Percentiles rank a stretch among this genome's conserved stretches.
phyloP scores from a whole-genome alignment of 2,888 invertebrate species.

The Himalopsyche japonica region DNA sequence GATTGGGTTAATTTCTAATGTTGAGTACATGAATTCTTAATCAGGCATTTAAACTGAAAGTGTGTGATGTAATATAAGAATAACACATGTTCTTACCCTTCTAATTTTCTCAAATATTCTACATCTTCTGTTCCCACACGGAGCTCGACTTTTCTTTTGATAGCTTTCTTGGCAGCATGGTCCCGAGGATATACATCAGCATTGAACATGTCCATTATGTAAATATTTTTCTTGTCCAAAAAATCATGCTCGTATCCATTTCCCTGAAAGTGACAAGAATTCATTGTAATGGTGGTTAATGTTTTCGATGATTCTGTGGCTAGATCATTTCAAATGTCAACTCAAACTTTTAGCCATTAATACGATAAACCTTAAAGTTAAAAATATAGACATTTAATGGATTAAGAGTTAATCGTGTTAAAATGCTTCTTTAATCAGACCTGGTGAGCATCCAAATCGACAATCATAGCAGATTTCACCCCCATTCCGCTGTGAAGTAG shows the following conservation, averaged over 20 bases:
- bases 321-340: too few relatives aligned
- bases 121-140: slow-evolving; percentile 64
- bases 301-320: background rate
- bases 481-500: slow-evolving; percentile 61
- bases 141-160: slow-evolving; percentile 72
- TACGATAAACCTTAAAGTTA: too few relatives aligned
- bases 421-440: slow-evolving; percentile 47
- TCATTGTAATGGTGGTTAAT: background rate
- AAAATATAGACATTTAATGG: too few relatives aligned
- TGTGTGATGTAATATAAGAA: too few relatives aligned
- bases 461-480: slow-evolving; percentile 77
- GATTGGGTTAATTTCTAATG: background rate
- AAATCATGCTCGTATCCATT: slow-evolving; percentile 89
- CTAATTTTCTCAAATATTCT: slow-evolving; percentile 70
- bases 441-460: slow-evolving; percentile 92
- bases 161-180: slow-evolving; percentile 70
- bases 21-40: background rate
- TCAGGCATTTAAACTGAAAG: too few relatives aligned
- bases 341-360: too few relatives aligned
- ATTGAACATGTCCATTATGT: slow-evolving; percentile 88
- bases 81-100: slow-evolving; percentile 52
- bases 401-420: too few relatives aligned
- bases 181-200: slow-evolving; percentile 80
- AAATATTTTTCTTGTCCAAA: slow-evolving; percentile 69
- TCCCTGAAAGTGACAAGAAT: slow-evolving; percentile 59